phyloP scores from a whole-genome alignment of 2,113 vertebrate genomes.

The Pseudonaja textilis region DNA sequence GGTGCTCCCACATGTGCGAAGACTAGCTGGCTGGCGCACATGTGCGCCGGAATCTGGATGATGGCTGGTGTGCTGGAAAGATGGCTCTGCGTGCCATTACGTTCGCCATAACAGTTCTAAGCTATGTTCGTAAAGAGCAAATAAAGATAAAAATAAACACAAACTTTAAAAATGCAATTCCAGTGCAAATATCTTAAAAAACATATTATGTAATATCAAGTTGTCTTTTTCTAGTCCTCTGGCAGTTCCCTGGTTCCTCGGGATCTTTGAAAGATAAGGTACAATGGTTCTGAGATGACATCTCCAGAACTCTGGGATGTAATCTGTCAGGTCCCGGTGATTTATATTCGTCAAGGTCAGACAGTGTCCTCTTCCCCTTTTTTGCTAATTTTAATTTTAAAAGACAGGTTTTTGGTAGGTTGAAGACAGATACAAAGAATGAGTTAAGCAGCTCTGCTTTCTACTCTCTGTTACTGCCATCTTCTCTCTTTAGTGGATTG shows the following conservation, averaged over 20 bases:
- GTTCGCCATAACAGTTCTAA: background rate
- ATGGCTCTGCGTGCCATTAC: too few relatives aligned
- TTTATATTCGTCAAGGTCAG: background rate
- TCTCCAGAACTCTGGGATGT: background rate
- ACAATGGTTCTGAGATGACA: background rate
- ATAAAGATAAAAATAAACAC: background rate
- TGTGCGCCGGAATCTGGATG: too few relatives aligned
- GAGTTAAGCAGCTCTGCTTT: background rate
- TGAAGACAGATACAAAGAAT: background rate
- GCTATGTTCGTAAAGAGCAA: background rate
- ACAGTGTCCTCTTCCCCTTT: background rate
- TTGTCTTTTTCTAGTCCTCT: background rate
- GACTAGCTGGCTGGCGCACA: too few relatives aligned
- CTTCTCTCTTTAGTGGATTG: background rate
- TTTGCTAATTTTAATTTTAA: background rate
- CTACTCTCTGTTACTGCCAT: background rate
- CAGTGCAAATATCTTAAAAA: background rate
- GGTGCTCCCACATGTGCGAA: too few relatives aligned
- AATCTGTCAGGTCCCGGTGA: background rate
- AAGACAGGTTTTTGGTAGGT: background rate
- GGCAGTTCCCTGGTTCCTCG: background rate
- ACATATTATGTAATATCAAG: background rate
- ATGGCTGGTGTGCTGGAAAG: too few relatives aligned
- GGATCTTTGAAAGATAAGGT: background rate
- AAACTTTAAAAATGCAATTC: background rate